Base-by-base conservation (phyloP, 2,797 vertebrate genomes). In the Malurus splendens region DNA sequence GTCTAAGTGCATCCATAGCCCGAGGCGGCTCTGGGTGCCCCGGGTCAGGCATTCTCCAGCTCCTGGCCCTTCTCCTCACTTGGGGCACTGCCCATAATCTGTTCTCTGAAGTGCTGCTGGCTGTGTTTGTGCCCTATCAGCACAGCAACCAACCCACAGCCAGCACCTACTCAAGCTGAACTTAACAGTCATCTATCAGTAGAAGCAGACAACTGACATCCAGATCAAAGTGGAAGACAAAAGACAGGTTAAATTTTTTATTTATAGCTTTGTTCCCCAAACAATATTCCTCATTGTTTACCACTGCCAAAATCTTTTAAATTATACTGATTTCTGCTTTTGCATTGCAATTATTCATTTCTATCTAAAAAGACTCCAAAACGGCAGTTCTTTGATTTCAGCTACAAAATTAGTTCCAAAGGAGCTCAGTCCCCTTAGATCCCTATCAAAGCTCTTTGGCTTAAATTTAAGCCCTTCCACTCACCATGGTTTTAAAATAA, bases 1-100 rank as follows among this genome's bases (percentile, higher is more conserved):
- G 23, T 9, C 50, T 30, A 39, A 54, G 14, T 14, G 18, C 25
- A n/a, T 15, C 3, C 1, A 0, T 1, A 36, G 59, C 28, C 39
- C 7, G 18, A 61, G 17, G 25, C 12, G 10, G n/a, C 59, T 22
- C 36, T 33, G 48, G 30, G 32, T 32, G 18, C 48, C 39, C 50
- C 67, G 57, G 32, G 27, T 36, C 41, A 32, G 28, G 32, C 22
- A 13, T 30, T 65, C 32, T 32, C 57, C 65, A 68, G 30, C 47
- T 17, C 56, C 76, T 36, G 7, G 20, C 11, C 9, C 3, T 14
- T 65, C 25, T 50, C 62, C 55, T 55, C 41, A 11, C 39, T 3
- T 19, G 48, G 50, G 30, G 67, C 42, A 60, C 39, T 67, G 64
- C 47, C 47, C 25, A 10, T 7, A 28, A 55, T 38, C 76, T 39